Conservation (phyloP, 23 tunicate species). For the Trididemnum nubilum region DNA sequence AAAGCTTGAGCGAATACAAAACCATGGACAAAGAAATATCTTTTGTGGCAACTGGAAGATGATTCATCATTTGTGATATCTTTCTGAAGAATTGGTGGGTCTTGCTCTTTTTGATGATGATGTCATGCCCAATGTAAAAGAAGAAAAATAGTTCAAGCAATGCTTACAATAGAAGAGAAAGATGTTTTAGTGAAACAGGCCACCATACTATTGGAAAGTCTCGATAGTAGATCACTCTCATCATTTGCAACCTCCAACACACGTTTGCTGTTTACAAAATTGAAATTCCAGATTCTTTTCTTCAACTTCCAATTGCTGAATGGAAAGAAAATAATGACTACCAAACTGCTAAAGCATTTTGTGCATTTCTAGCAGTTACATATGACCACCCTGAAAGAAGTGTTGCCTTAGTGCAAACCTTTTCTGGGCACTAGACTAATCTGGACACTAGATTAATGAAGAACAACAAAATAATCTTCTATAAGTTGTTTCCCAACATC, state of each 20-base stretch:
- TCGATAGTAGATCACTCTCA: not conserved
- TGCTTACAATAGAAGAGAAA: not conserved
- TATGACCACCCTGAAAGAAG: not conserved
- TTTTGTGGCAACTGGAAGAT: not conserved
- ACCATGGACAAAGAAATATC: not conserved
- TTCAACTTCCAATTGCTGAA: not conserved
- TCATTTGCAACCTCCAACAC: not conserved
- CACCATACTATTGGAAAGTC: not conserved
- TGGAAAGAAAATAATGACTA: not conserved
- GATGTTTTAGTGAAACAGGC: too few relatives aligned
- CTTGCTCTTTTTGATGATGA: constrained; percentile 4
- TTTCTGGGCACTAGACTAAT: not conserved
- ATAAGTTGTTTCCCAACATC: not conserved
- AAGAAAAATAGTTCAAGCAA: not conserved
- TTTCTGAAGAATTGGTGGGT: constrained; percentile 23
- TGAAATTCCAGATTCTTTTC: not conserved
- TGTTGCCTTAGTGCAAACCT: constrained; percentile 5
- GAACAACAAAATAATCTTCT: not conserved
- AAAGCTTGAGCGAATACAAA: not conserved
- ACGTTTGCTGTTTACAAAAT: not conserved
- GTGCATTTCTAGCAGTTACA: not conserved
- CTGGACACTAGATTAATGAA: too few relatives aligned
- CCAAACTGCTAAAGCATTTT: not conserved
- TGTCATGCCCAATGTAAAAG: constrained; percentile 1
- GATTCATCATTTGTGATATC: not conserved